Percentiles rank a stretch among this genome's conserved stretches.
phyloP scores from a whole-genome alignment of 1,140 invertebrate species.

The Heterodera schachtii region DNA sequence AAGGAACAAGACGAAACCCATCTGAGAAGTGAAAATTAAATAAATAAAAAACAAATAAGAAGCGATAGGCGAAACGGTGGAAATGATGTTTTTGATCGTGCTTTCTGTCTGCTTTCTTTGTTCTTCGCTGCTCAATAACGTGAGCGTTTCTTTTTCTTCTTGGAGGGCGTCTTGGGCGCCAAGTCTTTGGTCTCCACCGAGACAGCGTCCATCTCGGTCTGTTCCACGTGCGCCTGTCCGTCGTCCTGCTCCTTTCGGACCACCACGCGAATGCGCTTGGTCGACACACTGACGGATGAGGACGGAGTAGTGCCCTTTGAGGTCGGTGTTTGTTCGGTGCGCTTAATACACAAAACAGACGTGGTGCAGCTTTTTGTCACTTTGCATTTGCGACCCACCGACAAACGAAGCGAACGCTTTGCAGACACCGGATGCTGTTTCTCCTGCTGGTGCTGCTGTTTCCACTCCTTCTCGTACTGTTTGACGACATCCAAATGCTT shows the following conservation, averaged over 20 bases:
- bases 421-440: not conserved
- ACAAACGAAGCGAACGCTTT: not conserved
- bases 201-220: not conserved
- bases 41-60: too few species aligned
- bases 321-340: not conserved
- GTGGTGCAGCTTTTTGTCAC: too few species aligned
- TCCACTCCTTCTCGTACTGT: not conserved
- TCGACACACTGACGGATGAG: not conserved
- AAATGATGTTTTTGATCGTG: too few species aligned
- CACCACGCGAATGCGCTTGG: not conserved
- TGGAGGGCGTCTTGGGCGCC: not conserved
- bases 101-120: not conserved
- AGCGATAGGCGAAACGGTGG: too few species aligned
- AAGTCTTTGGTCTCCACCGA: too few species aligned
- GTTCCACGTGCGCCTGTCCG: too few species aligned
- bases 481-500: not conserved
- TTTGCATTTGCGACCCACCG: not conserved
- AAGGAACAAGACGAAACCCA: too few species aligned
- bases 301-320: not conserved
- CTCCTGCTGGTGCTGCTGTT: not conserved
- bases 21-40: too few species aligned
- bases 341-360: too few species aligned
- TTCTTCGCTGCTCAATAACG: not conserved
- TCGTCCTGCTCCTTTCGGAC: not conserved
- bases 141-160: not conserved